phyloP scores from a whole-genome alignment of 2,113 vertebrate genomes.

The Rhinolophus sinicus region DNA sequence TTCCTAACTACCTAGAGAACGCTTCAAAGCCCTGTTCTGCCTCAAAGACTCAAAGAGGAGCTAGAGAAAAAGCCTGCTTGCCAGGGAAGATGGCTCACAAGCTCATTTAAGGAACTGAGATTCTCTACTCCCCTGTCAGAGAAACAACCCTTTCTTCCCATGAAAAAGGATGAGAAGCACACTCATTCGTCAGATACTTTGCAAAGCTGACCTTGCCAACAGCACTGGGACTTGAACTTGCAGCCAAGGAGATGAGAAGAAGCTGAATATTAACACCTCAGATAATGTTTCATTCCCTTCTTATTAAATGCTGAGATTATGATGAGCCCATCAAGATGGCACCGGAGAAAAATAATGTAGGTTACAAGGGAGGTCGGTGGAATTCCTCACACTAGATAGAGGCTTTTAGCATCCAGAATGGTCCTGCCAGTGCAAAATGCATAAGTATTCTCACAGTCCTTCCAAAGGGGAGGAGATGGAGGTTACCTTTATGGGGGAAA shows the following conservation, averaged over 20 bases:
- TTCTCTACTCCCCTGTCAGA: neutral
- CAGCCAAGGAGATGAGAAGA: neutral
- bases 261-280: neutral
- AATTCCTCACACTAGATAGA: neutral
- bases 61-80: neutral
- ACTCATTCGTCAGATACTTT: neutral
- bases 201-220: neutral
- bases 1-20: neutral
- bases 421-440: constrained; percentile 20
- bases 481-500: constrained; percentile 22
- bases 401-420: constrained; percentile 16
- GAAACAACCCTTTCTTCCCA: neutral
- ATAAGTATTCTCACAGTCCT: constrained; percentile 37
- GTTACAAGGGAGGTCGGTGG: neutral
- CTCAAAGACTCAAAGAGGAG: neutral
- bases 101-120: neutral
- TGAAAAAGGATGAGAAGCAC: neutral
- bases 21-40: neutral
- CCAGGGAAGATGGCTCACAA: neutral
- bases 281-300: neutral
- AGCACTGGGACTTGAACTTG: neutral
- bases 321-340: neutral
- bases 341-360: neutral
- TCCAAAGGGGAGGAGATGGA: constrained; percentile 19
- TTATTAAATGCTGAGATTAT: neutral